Evolutionary conservation across 1,140 invertebrate species (phyloP).

Genomic region (Anoplophora glabripennis): DNA sequence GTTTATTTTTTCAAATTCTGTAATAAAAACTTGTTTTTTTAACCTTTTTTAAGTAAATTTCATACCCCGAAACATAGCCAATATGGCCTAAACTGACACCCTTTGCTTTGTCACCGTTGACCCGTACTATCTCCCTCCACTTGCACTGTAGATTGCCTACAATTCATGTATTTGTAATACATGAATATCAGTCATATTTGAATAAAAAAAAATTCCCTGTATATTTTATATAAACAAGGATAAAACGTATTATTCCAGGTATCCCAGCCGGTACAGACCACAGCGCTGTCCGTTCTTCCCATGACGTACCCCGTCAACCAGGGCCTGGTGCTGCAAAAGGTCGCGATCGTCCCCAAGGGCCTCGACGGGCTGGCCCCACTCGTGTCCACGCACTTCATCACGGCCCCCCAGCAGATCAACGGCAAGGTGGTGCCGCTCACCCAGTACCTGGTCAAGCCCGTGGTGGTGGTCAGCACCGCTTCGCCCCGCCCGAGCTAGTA

Average conservation of each 20-base stretch:
- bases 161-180: too few species aligned
- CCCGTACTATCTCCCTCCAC: too few species aligned
- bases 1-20: too few species aligned
- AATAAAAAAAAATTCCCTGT: too few species aligned
- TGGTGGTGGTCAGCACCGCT: conserved; percentile 45
- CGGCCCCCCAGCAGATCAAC: conserved; percentile 38
- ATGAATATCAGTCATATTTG: too few species aligned
- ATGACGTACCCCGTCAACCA: conserved; percentile 42
- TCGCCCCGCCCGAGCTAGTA: conserved; percentile 42
- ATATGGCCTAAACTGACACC: too few species aligned
- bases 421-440: conserved; percentile 44
- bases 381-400: conserved; percentile 42
- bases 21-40: too few species aligned
- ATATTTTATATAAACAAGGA: too few species aligned
- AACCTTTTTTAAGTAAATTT: too few species aligned
- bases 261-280: conserved; percentile 37
- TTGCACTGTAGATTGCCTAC: too few species aligned
- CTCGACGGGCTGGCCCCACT: conserved; percentile 39
- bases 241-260: conserved; percentile 24
- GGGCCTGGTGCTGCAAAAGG: conserved; percentile 42
- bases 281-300: conserved; percentile 41
- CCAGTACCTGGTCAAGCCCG: conserved; percentile 47
- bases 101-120: too few species aligned
- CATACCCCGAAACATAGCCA: too few species aligned
- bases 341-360: conserved; percentile 42